phyloP scores from a whole-genome alignment of 2,888 invertebrate genomes.

The Chrysotoxum bicinctum region DNA sequence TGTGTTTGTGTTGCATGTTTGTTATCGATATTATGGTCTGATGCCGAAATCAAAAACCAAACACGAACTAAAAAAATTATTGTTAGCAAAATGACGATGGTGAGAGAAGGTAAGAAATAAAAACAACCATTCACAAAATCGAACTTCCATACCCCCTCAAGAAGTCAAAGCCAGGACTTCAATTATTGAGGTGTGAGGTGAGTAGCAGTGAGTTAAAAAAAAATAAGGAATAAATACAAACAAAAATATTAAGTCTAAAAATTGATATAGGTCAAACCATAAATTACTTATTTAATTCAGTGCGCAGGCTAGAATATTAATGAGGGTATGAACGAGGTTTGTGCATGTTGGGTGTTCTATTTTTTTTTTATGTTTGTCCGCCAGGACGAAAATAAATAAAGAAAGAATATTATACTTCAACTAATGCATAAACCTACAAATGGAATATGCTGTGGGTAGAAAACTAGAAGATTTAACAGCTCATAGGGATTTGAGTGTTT shows the following conservation, averaged over 20 bases:
- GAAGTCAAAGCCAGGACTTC: background rate
- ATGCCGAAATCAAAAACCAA: conserved; percentile 56
- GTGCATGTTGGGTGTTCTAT: conserved; percentile 53
- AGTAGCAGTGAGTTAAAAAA: background rate
- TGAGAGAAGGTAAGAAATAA: background rate
- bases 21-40: conserved; percentile 23
- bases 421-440: conserved; percentile 44
- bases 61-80: conserved; percentile 38
- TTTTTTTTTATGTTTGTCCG: conserved; percentile 10
- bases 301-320: conserved; percentile 69
- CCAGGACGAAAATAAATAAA: conserved; percentile 13
- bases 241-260: conserved; percentile 44
- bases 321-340: conserved; percentile 53
- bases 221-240: background rate
- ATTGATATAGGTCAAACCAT: conserved; percentile 71
- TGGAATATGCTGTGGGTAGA: background rate
- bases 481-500: conserved; percentile 14
- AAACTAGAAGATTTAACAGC: background rate
- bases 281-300: conserved; percentile 72
- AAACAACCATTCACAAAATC: conserved; percentile 5
- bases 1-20: conserved; percentile 64
- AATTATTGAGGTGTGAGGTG: conserved; percentile 7
- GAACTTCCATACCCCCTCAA: background rate
- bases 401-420: background rate
- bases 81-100: background rate